These are phyloP conservation scores for Ctenoplectra terminalis DNA, from an alignment of 1,140 invertebrate genomes.

Conservation along the genomic window DNA sequence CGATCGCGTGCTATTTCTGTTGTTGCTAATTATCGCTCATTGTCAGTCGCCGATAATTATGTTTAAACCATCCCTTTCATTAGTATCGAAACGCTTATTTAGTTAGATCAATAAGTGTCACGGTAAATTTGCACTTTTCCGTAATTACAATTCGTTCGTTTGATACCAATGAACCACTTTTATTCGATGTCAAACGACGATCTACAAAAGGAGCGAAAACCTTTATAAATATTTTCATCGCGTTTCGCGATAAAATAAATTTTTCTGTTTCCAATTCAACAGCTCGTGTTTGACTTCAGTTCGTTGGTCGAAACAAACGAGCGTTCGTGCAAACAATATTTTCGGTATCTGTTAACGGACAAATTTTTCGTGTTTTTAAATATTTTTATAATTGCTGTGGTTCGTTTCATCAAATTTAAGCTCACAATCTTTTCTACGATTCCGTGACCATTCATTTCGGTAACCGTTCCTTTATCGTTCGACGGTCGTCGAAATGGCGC, in stretches of 20 bases:
- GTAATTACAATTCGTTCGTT: not conserved
- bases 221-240: not conserved
- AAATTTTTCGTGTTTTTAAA: conserved; percentile 54
- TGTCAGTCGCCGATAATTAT: conserved; percentile 23
- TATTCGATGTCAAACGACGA: too few relatives aligned
- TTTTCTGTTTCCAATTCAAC: not conserved
- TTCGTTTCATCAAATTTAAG: too few relatives aligned
- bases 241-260: not conserved
- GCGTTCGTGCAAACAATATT: not conserved
- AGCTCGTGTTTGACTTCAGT: not conserved
- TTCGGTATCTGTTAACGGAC: not conserved
- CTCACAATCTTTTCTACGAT: too few relatives aligned
- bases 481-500: conserved; percentile 24
- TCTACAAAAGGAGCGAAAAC: too few relatives aligned
- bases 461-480: too few relatives aligned
- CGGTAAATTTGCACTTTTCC: conserved; percentile 8
- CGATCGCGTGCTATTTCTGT: conserved; percentile 29
- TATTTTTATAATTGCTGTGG: too few relatives aligned
- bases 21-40: conserved; percentile 29
- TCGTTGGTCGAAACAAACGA: conserved; percentile 49
- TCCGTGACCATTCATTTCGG: too few relatives aligned
- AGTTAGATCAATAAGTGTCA: not conserved
- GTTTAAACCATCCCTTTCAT: conserved; percentile 16
- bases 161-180: too few relatives aligned
- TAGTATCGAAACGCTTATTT: not conserved